Conservation (phyloP, 2,113 vertebrate species). For the Plecotus auritus region DNA sequence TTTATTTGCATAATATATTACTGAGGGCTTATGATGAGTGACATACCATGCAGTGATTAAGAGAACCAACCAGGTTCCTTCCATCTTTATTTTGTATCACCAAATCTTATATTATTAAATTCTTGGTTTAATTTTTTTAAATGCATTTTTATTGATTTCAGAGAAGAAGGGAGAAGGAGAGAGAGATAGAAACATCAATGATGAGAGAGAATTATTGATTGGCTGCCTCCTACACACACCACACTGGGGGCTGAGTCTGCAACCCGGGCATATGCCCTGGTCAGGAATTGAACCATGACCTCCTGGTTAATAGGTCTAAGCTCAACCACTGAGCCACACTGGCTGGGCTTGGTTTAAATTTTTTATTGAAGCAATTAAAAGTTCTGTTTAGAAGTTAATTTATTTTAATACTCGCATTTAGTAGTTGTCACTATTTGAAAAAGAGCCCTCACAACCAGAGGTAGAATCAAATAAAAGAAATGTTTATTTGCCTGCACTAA, state of each 20-base stretch:
- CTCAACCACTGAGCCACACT: too few species aligned
- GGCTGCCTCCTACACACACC: too few species aligned
- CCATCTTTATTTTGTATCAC: not conserved
- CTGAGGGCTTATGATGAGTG: not conserved
- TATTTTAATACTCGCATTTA: slow-evolving; percentile 9
- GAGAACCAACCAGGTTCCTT: not conserved
- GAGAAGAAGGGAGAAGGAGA: too few species aligned
- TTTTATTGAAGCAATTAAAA: not conserved
- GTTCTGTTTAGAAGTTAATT: not conserved
- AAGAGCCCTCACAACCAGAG: not conserved
- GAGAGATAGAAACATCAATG: too few species aligned
- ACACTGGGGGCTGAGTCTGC: too few species aligned
- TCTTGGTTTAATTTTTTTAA: not conserved
- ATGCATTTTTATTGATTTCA: too few species aligned
- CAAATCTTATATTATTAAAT: not conserved
- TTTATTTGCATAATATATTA: not conserved
- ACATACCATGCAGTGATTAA: not conserved
- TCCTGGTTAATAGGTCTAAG: too few species aligned
- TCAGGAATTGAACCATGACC: too few species aligned
- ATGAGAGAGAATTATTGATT: too few species aligned
- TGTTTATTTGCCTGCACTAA: not conserved
- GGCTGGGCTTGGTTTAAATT: not conserved
- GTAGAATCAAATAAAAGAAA: not conserved
- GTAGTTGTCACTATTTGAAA: not conserved
- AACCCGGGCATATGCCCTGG: too few species aligned